Conservation (phyloP, 2,113 vertebrate genomes). For the Amia ocellicauda region DNA sequence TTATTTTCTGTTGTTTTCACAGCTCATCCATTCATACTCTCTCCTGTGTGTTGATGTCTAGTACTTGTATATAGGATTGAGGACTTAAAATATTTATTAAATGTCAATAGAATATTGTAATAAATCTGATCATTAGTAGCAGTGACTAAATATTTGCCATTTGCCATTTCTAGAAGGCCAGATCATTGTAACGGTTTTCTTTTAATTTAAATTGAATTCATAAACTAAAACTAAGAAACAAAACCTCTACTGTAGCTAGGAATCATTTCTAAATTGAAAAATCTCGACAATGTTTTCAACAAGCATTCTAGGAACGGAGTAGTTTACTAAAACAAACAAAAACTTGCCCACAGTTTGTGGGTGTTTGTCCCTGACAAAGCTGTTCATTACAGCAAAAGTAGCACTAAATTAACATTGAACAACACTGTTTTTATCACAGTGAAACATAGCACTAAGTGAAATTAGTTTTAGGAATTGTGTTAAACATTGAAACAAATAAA, state of each 20-base stretch:
- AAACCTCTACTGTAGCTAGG: constrained; percentile 39
- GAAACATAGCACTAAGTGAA: constrained; percentile 16
- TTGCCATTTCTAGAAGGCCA: constrained; percentile 36
- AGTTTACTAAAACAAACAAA: constrained; percentile 39
- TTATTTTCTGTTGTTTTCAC: constrained; percentile 49
- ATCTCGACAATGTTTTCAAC: constrained; percentile 13
- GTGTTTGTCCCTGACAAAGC: constrained; percentile 54
- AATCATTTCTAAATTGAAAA: constrained; percentile 34
- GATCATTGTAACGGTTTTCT: constrained; percentile 33
- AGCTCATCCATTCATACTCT: constrained; percentile 56
- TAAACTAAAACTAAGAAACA: constrained; percentile 37
- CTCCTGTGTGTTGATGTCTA: constrained; percentile 72
- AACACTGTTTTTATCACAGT: constrained; percentile 20
- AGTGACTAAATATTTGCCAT: constrained; percentile 31
- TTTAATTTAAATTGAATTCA: constrained; percentile 35
- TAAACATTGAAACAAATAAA: constrained; percentile 33
- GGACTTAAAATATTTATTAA: constrained; percentile 91
- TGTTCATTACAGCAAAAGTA: constrained; percentile 39
- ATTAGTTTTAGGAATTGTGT: constrained; percentile 32
- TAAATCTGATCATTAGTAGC: constrained; percentile 46
- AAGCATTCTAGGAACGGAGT: constrained; percentile 26
- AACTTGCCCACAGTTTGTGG: constrained; percentile 46
- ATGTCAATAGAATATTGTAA: constrained; percentile 66
- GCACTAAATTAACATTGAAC: constrained; percentile 19
- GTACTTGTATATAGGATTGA: constrained; percentile 85